Evolutionary conservation across 1,140 invertebrate species (phyloP).

Genomic region (Danaus plexippus): DNA sequence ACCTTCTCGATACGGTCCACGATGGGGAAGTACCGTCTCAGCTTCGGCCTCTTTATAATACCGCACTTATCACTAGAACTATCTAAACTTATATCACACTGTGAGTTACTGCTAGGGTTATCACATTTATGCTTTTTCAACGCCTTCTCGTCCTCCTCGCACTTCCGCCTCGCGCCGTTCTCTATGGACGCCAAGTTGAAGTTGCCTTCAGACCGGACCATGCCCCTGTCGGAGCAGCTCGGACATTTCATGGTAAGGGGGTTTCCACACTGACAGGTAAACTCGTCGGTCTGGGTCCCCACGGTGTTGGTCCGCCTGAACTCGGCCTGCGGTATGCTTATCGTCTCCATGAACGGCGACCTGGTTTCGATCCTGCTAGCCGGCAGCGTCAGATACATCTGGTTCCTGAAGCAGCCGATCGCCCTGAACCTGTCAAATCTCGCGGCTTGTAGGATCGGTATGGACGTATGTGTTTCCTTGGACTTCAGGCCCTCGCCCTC

Average conservation of each 20-base stretch:
- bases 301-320: slow-evolving; percentile 57
- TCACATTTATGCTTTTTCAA: slow-evolving; percentile 69
- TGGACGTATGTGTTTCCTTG: slow-evolving; percentile 62
- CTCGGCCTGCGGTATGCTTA: slow-evolving; percentile 41
- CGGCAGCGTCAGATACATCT: slow-evolving; percentile 57
- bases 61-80: slow-evolving; percentile 45
- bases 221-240: slow-evolving; percentile 33
- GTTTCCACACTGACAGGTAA: slow-evolving; percentile 53
- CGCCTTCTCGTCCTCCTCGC: slow-evolving; percentile 39
- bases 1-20: slow-evolving; percentile 56
- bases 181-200: slow-evolving; percentile 49
- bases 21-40: slow-evolving; percentile 51
- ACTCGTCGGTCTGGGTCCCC: slow-evolving; percentile 61
- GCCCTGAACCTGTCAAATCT: slow-evolving; percentile 63
- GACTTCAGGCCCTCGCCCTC: slow-evolving; percentile 45
- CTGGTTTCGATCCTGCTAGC: slow-evolving; percentile 48
- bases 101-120: slow-evolving; percentile 55
- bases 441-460: slow-evolving; percentile 66
- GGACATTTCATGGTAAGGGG: slow-evolving; percentile 40
- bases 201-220: slow-evolving; percentile 55
- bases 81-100: slow-evolving; percentile 60
- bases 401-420: slow-evolving; percentile 64
- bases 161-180: slow-evolving; percentile 38
- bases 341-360: slow-evolving; percentile 43
- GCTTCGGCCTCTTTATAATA: slow-evolving; percentile 60